A percentile compares a stretch with the other conserved stretches of the same genome.
phyloP scores from a whole-genome alignment of 2,113 vertebrate genomes.

The Caretta caretta region DNA sequence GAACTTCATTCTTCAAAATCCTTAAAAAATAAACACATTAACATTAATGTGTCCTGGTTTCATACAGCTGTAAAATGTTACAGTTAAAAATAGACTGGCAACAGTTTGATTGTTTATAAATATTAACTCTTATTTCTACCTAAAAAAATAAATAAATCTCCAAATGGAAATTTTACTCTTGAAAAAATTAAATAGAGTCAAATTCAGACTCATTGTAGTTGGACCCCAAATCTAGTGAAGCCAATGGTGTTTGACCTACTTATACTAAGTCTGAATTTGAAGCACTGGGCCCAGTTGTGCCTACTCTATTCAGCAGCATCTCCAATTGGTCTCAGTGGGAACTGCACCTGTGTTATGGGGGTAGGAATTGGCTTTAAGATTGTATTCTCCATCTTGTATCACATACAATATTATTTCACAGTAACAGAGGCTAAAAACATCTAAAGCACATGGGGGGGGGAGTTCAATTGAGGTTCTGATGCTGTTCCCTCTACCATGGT shows the following conservation, averaged over 20 bases:
- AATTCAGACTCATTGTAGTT: neutral
- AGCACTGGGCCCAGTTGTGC: neutral
- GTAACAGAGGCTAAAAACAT: neutral
- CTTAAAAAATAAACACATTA: neutral
- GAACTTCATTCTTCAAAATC: neutral
- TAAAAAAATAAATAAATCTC: neutral
- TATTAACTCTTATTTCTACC: neutral
- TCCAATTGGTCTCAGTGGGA: neutral
- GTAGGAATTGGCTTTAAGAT: neutral
- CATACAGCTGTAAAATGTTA: neutral
- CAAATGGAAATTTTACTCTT: neutral
- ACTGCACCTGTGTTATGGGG: neutral
- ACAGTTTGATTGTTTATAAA: neutral
- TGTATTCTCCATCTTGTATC: neutral
- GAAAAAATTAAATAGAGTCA: neutral
- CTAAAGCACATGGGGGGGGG: neutral
- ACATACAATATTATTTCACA: neutral
- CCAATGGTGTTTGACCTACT: too few species aligned
- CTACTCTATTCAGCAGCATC: neutral
- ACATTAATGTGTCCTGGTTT: neutral
- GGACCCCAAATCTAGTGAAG: neutral
- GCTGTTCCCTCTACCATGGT: neutral
- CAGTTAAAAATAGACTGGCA: neutral
- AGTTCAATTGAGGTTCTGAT: neutral
- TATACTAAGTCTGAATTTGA: neutral